A percentile compares a stretch with the other conserved stretches of the same genome.
phyloP scores from a whole-genome alignment of 2,797 vertebrate species.

The Dendrocincla tyrannina region DNA sequence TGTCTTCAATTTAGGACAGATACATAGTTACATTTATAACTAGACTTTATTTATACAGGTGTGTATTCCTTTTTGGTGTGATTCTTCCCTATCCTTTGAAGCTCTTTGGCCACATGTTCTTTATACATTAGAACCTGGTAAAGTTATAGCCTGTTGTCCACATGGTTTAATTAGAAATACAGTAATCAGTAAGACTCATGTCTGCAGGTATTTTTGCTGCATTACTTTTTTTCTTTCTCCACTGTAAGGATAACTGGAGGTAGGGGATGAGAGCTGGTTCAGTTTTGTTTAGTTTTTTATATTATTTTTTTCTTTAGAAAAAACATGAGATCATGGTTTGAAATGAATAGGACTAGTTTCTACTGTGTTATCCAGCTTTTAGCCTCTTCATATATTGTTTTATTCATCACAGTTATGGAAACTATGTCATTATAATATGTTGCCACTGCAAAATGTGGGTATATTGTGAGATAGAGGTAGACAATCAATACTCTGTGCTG shows the following conservation, averaged over 20 bases:
- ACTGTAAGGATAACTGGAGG: background rate
- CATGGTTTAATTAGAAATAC: background rate
- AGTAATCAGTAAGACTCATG: background rate
- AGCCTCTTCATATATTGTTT: background rate
- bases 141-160: background rate
- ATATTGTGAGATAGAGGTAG: background rate
- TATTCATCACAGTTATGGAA: background rate
- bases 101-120: background rate
- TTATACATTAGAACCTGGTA: background rate
- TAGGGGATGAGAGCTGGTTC: background rate
- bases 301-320: too few species aligned
- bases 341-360: too few species aligned
- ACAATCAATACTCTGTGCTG: background rate
- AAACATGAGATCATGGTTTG: too few species aligned
- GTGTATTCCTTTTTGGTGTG: background rate
- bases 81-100: background rate
- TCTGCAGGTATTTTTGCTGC: background rate
- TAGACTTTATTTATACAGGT: rapidly evolving
- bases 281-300: too few species aligned
- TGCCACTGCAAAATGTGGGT: background rate
- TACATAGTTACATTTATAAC: background rate
- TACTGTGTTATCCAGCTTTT: background rate
- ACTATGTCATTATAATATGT: background rate
- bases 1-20: background rate
- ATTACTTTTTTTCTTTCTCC: background rate